Base-by-base conservation (phyloP, 1,140 invertebrate species). In the Delia radicum region DNA sequence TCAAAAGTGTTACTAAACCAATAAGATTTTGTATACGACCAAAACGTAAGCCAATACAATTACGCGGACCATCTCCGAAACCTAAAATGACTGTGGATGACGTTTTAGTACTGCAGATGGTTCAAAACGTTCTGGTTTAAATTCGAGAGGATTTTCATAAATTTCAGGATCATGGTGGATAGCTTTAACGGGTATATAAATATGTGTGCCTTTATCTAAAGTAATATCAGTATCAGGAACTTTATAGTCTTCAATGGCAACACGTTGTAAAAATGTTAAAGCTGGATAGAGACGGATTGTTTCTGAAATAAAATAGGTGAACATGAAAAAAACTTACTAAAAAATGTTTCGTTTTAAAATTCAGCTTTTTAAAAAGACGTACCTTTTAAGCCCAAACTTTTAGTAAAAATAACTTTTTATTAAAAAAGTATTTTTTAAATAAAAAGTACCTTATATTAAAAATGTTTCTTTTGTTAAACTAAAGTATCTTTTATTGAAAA, bases 31-130 rank as follows among this genome's bases (percentile, higher is more conserved):
- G 81, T 78, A 83, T 79, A 4, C 76, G 75, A 0, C 78, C 83
- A 10, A 85, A 85, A 3, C 81, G 76, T 37, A 80, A 18, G 87
- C 89, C 90, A 73, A 91, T 89, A 79, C 90, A 91, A 80, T 90
- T 89, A 74, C 92, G 87, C 0, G 90, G 90, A n/a, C 92, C 93
- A 72, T 91, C 90, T 37, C 92, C 93, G 80, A 94, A 94, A 1
- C 92, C 91, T 18, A 94, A 87, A 90, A 93, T 0, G 89, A 31
- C n/a, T 63, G 67, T 0, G 87, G 86, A 73, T 84, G 80, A 62
- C 83, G 79, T 31, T 84, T 79, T 4, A 78, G 78, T 78, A 86
- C 87, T 63, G 85, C 80, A 71, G 91, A 89, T 3, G 88, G 82
- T 5, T 85, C 80, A 80, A 93, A 93, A 78, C 91, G 82, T 29